These are phyloP conservation scores for Rotaria magnacalcarata DNA, from an alignment of 2,888 invertebrate species.

Conservation along the genomic window DNA sequence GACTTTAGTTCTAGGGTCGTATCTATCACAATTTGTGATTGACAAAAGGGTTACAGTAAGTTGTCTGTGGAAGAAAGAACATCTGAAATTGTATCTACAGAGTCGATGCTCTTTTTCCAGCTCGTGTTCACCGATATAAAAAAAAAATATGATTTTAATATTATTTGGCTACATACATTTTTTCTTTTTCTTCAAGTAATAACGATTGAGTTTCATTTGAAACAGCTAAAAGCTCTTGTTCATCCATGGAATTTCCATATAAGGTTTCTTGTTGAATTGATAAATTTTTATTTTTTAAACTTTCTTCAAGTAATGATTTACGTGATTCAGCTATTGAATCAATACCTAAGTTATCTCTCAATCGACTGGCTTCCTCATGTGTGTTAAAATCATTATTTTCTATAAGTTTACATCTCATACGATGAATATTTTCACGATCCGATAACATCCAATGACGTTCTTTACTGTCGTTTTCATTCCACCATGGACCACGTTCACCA, in stretches of 20 bases:
- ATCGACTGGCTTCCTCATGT: constrained; percentile 65
- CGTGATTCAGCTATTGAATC: constrained; percentile 37
- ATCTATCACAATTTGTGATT: too few species aligned
- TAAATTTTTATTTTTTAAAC: constrained; percentile 25
- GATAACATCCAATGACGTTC: constrained; percentile 65
- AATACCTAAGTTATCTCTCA: constrained; percentile 64
- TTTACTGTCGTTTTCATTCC: constrained; percentile 50
- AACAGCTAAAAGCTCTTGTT: neutral
- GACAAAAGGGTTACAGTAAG: too few species aligned
- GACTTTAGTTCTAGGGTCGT: too few species aligned
- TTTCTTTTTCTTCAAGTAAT: constrained; percentile 34
- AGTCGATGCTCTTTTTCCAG: too few species aligned
- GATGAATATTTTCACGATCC: constrained; percentile 65
- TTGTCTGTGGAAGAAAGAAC: too few species aligned
- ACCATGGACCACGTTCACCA: constrained; percentile 58
- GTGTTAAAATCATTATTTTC: constrained; percentile 64
- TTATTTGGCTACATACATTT: neutral
- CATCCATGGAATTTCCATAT: neutral
- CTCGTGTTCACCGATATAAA: neutral
- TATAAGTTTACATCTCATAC: constrained; percentile 66
- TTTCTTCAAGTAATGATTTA: neutral
- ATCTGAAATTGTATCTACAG: too few species aligned
- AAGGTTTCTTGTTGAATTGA: constrained; percentile 20
- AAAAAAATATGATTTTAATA: neutral
- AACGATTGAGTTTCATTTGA: neutral